Percentiles rank a stretch among this genome's conserved stretches.
These are phyloP conservation scores for Corydoras sp. DNA, from an alignment of 2,113 vertebrate genomes.

Conservation along the genomic window DNA sequence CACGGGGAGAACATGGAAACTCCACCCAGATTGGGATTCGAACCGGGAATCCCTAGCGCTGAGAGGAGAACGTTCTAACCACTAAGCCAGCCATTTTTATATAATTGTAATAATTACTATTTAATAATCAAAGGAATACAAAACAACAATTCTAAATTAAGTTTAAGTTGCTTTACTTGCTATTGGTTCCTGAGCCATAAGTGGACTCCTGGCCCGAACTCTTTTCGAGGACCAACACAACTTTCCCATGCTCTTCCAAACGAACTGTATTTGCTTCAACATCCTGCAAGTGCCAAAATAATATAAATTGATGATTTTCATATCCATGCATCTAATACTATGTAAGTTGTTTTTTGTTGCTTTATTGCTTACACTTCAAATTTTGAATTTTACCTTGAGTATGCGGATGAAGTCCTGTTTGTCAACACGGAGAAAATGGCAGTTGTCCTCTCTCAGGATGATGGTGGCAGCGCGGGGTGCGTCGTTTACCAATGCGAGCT, in stretches of 20 bases:
- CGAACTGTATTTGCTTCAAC: conserved; percentile 92
- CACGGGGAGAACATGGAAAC: no score
- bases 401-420: conserved; percentile 94
- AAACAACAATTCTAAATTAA: neutral
- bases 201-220: conserved; percentile 56
- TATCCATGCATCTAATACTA: no score
- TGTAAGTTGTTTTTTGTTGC: no score
- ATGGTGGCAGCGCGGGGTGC: conserved; percentile 89
- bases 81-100: no score
- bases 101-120: no score
- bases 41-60: no score
- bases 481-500: conserved; percentile 88
- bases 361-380: neutral
- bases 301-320: no score
- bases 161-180: conserved; percentile 50
- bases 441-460: conserved; percentile 86
- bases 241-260: conserved; percentile 87
- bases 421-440: conserved; percentile 90
- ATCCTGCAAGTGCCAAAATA: conserved; percentile 65
- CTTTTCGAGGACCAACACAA: conserved; percentile 86
- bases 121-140: no score
- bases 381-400: conserved; percentile 72
- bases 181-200: conserved; percentile 62
- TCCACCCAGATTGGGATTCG: no score
- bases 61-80: no score